These are phyloP conservation scores for Dendrolimus kikuchii DNA, from an alignment of 1,140 invertebrate species.

Conservation along the genomic window DNA sequence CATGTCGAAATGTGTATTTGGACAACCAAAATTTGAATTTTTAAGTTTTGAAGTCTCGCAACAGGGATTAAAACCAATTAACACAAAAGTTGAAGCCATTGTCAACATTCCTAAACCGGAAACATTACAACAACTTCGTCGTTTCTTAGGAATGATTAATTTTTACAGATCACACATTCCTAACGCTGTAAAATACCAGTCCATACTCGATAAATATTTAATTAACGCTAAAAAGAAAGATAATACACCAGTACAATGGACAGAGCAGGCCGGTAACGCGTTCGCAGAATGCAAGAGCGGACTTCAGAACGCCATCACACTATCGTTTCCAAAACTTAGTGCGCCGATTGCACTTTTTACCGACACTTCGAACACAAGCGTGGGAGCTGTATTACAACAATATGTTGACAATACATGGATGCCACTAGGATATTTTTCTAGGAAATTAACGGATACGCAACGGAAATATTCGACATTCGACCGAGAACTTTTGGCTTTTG, in stretches of 20 bases:
- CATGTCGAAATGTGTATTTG: background rate
- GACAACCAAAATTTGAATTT: background rate
- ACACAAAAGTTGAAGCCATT: background rate
- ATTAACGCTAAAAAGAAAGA: too few species aligned
- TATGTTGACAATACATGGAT: constrained; percentile 3
- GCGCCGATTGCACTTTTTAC: too few species aligned
- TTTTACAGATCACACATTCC: background rate
- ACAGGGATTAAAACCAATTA: background rate
- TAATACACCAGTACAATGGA: too few species aligned
- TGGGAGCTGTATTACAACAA: constrained; percentile 13
- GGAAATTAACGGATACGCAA: constrained; percentile 7
- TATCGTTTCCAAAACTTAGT: too few species aligned
- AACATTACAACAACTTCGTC: constrained; percentile 1
- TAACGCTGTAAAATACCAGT: too few species aligned
- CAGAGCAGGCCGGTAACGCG: too few species aligned
- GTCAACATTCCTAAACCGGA: background rate
- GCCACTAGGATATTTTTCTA: constrained; percentile 10
- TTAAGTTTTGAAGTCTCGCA: background rate
- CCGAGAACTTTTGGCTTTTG: constrained; percentile 9
- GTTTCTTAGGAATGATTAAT: constrained; percentile 7
- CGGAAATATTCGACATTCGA: constrained; percentile 7
- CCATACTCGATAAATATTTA: too few species aligned
- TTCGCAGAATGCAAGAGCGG: too few species aligned
- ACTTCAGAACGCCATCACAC: too few species aligned
- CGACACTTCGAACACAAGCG: constrained; percentile 5